Evolutionary conservation across 2,888 invertebrate species (phyloP), one percentile per base, ranked within the genome.

Genomic region (Drosophila koepferae): DNA sequence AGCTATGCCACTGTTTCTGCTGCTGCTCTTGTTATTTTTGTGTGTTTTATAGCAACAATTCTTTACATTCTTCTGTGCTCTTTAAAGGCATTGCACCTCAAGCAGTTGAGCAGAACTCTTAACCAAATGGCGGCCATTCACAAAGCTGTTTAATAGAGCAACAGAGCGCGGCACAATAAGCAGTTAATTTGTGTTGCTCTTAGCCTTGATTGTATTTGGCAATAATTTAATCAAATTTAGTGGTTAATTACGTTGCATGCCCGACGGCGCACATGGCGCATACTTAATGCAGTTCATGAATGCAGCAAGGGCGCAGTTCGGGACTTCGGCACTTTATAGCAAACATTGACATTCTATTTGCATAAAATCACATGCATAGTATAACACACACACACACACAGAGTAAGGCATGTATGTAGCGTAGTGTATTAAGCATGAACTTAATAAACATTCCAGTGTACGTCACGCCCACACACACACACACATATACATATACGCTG

Each of bases 381-480:
- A 18, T 2, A 20, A 18, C 38, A 53, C 14, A 20, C 36, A 20
- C 20, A 44, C 43, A 43, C 53, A 53, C 20, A 3, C 34, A 34
- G 10, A 38, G 18, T 40, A 31, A 28, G 23, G 41, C 43, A 14
- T 60, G 43, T 59, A 43, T 49, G 44, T 12, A n/a, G 36, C 48
- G 16, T 58, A 69, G 63, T 74, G 48, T 85, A 76, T 75, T 67
- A 79, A 63, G 82, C 64, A 79, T 72, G 71, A 85, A 87, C 84
- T 89, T 89, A 85, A 88, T 88, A 89, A 86, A 85, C 85, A 76
- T 69, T 65, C 70, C 56, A 71, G 74, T 71, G 66, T 65, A 77
- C 63, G 61, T 69, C 55, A 69, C 61, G 80, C 62, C 66, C 66
- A 48, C 67, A 60, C 40, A 63, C 14, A 46, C 70, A 62, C 16